Conservation (phyloP, 1,140 invertebrate genomes). For the Solenopsis invicta region DNA sequence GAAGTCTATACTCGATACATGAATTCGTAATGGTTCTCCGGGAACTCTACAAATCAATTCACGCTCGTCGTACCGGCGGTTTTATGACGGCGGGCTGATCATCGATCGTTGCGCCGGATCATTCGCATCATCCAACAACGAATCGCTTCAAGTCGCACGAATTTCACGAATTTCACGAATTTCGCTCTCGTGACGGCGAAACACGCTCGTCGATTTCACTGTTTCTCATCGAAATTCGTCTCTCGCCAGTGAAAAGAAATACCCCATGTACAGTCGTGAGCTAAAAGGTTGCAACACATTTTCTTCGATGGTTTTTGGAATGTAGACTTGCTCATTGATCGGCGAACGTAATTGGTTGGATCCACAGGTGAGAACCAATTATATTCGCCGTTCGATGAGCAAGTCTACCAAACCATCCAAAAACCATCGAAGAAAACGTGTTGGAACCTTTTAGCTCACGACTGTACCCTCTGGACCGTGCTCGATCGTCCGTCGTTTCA, state of each 20-base stretch:
- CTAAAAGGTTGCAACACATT: too few relatives aligned
- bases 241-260: slow-evolving; percentile 44
- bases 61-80: slow-evolving; percentile 6
- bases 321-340: too few relatives aligned
- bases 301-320: too few relatives aligned
- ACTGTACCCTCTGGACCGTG: neutral
- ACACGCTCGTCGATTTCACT: slow-evolving; percentile 49
- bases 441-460: too few relatives aligned
- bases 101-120: slow-evolving; percentile 3
- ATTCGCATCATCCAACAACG: neutral
- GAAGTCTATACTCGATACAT: slow-evolving; percentile 35
- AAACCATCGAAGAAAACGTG: too few relatives aligned
- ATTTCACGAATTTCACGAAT: slow-evolving; percentile 55
- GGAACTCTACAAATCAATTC: slow-evolving; percentile 42
- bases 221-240: slow-evolving; percentile 61
- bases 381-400: too few relatives aligned
- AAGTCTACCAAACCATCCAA: too few relatives aligned
- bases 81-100: slow-evolving; percentile 10
- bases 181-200: slow-evolving; percentile 29
- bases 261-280: neutral
- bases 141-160: slow-evolving; percentile 8
- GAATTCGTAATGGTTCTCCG: slow-evolving; percentile 53
- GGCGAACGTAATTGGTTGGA: too few relatives aligned
- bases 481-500: slow-evolving; percentile 1
- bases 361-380: too few relatives aligned